Percentiles rank a stretch among this genome's conserved stretches.
Conservation (phyloP, 2,113 vertebrate genomes). For the Dasyurus viverrinus region DNA sequence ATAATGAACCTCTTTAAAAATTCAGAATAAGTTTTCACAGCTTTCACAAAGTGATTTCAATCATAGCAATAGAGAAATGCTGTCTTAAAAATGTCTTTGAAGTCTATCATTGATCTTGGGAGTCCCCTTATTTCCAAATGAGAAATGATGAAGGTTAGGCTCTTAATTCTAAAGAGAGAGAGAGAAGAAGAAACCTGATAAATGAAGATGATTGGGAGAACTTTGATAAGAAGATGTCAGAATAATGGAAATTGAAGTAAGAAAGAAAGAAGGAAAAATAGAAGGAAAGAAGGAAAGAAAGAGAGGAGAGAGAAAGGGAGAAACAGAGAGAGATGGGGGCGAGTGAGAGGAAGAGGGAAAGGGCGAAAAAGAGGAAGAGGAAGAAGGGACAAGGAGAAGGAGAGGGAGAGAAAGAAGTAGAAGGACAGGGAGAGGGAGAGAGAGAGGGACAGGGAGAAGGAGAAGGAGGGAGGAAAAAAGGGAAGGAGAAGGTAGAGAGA, state of each 20-base stretch:
- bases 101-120: slow-evolving; percentile 18
- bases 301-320: neutral
- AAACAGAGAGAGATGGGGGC: neutral
- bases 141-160: slow-evolving; percentile 19
- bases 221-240: neutral
- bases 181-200: slow-evolving; percentile 27
- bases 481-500: neutral
- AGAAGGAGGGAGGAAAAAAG: no score
- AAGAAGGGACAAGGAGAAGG: fast-evolving
- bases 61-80: slow-evolving; percentile 36
- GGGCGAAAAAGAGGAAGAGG: no score
- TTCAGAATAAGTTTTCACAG: slow-evolving; percentile 54
- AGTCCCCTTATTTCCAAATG: slow-evolving; percentile 50
- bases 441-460: no score
- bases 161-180: slow-evolving; percentile 57
- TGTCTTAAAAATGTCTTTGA: slow-evolving; percentile 45
- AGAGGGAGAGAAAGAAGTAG: no score
- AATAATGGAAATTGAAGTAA: neutral
- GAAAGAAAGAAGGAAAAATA: neutral
- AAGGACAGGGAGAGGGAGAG: no score
- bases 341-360: no score
- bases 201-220: neutral
- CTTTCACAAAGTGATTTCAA: slow-evolving; percentile 45
- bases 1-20: slow-evolving; percentile 48
- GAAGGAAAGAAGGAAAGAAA: no score